Evolutionary conservation across 2,888 invertebrate species (phyloP).

Genomic region (Ennomos erosarius): DNA sequence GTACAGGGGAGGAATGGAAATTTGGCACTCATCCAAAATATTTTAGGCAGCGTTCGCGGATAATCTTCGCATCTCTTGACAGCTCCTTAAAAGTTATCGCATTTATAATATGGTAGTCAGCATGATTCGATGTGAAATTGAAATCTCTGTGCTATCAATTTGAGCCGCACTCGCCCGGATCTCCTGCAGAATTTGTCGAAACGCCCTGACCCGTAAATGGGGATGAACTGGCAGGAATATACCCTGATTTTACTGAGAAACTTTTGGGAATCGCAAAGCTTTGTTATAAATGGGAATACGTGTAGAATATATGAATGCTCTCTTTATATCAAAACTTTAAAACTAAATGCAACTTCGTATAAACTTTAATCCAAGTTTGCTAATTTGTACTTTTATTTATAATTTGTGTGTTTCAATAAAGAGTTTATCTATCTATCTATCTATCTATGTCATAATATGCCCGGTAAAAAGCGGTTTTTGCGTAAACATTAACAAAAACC

Average conservation of each 20-base stretch:
- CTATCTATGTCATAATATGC: too few relatives aligned
- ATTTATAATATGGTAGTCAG: slow-evolving; percentile 46
- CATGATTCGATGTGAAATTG: slow-evolving; percentile 48
- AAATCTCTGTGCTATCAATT: slow-evolving; percentile 49
- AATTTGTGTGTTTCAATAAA: too few relatives aligned
- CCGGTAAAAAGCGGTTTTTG: too few relatives aligned
- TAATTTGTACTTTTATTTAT: too few relatives aligned
- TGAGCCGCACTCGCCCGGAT: slow-evolving; percentile 38
- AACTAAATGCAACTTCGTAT: too few relatives aligned
- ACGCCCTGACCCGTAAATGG: slow-evolving; percentile 46
- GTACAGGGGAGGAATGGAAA: slow-evolving; percentile 25
- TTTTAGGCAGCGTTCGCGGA: slow-evolving; percentile 34
- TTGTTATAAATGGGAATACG: too few relatives aligned
- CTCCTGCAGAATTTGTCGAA: slow-evolving; percentile 42
- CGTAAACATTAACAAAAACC: too few relatives aligned
- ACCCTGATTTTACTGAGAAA: slow-evolving; percentile 2
- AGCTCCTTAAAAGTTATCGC: slow-evolving; percentile 46
- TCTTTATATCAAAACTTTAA: too few relatives aligned
- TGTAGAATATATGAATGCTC: too few relatives aligned
- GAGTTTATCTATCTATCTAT: too few relatives aligned
- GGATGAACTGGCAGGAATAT: slow-evolving; percentile 42
- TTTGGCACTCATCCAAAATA: slow-evolving; percentile 38
- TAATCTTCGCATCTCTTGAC: slow-evolving; percentile 34
- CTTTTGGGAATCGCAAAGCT: too few relatives aligned
- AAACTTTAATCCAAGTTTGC: too few relatives aligned